These are phyloP conservation scores for Proterorhinus semilunaris DNA, from an alignment of 2,113 vertebrate species.

Conservation along the genomic window DNA sequence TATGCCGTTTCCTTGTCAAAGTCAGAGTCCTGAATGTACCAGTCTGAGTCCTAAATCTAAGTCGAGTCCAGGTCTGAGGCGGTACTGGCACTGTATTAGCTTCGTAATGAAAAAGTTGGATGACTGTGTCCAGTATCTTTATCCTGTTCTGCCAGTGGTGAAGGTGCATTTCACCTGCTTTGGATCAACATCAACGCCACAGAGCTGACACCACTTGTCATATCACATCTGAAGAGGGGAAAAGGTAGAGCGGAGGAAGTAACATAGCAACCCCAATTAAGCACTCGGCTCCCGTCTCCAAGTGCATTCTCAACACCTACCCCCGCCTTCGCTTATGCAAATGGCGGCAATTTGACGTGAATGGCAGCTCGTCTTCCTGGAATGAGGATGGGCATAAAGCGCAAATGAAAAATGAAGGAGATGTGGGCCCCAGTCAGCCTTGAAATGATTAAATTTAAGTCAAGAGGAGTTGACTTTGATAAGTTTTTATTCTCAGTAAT, in stretches of 20 bases:
- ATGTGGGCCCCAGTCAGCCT: constrained; percentile 68
- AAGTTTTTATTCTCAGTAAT: constrained; percentile 78
- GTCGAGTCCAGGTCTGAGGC: no score
- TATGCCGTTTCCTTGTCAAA: no score
- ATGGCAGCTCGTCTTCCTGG: constrained; percentile 49
- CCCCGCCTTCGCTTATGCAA: constrained; percentile 65
- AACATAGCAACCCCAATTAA: constrained; percentile 49
- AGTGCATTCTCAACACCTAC: constrained; percentile 45
- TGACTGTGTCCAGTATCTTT: no score
- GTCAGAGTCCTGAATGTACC: no score
- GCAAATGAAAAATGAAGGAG: constrained; percentile 59
- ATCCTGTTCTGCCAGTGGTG: background rate
- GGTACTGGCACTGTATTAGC: no score
- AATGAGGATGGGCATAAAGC: constrained; percentile 62
- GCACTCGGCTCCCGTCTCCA: constrained; percentile 26
- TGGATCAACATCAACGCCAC: constrained; percentile 1
- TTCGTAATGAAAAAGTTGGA: no score
- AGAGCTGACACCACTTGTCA: constrained; percentile 35
- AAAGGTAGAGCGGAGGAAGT: constrained; percentile 23
- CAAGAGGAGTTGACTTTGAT: constrained; percentile 77
- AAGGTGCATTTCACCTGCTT: background rate
- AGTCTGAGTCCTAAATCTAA: no score
- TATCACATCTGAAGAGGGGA: constrained; percentile 51
- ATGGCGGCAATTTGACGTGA: constrained; percentile 67
- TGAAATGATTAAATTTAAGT: constrained; percentile 81